Evolutionary conservation across 2,113 vertebrate genomes (phyloP).

Genomic region (Odocoileus hemionus): DNA sequence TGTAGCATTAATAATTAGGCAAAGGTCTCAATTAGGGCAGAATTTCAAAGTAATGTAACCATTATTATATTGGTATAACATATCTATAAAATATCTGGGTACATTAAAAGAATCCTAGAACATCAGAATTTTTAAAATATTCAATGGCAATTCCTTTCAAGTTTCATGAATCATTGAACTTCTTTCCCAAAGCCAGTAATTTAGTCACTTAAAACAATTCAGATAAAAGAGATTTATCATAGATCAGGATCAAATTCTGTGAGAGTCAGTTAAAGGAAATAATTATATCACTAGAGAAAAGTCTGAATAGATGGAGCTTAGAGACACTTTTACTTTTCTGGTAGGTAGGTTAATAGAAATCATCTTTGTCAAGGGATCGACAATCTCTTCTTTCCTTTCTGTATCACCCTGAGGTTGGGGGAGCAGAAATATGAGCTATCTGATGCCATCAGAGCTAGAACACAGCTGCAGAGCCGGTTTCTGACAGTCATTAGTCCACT

Average conservation of each 20-base stretch:
- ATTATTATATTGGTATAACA: not conserved
- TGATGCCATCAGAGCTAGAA: slow-evolving; percentile 1
- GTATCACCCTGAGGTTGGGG: not conserved
- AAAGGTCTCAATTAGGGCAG: not conserved
- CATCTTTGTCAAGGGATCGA: not conserved
- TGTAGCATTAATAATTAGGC: not conserved
- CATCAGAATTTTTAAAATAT: not conserved
- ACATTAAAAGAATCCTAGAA: not conserved
- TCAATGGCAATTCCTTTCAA: not conserved
- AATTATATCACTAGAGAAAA: not conserved
- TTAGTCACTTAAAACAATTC: not conserved
- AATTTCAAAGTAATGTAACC: not conserved
- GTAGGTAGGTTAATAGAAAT: not conserved
- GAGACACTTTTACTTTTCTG: not conserved
- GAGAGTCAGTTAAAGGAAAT: not conserved
- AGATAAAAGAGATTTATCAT: not conserved
- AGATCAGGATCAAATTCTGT: not conserved
- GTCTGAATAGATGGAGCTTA: not conserved
- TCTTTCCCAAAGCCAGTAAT: not conserved
- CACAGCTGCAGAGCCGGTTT: not conserved
- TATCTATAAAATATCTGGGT: not conserved
- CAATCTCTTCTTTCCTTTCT: slow-evolving; percentile 24
- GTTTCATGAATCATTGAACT: not conserved
- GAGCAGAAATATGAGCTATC: slow-evolving; percentile 43
- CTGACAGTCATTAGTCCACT: not conserved